phyloP scores from a whole-genome alignment of 2,797 vertebrate genomes.

The Malurus splendens region DNA sequence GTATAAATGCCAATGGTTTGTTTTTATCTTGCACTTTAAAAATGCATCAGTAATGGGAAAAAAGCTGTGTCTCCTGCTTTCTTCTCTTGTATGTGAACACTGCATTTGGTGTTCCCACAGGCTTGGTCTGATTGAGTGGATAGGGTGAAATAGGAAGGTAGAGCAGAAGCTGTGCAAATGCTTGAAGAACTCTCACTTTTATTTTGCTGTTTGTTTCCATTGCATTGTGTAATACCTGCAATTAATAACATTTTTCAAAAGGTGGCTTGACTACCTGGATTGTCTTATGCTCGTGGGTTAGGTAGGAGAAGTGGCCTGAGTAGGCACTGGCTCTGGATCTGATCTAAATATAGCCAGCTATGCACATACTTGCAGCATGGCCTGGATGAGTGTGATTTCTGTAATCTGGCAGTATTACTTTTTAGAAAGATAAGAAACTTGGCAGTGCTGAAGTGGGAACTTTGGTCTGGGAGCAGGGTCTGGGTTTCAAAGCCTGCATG shows the following conservation, averaged over 20 bases:
- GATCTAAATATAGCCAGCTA: background rate
- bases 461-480: background rate
- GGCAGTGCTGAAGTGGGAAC: background rate
- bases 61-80: background rate
- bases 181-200: background rate
- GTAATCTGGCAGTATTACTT: background rate
- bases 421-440: background rate
- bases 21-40: background rate
- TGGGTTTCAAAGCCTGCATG: background rate
- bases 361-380: background rate
- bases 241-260: background rate
- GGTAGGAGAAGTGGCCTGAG: background rate
- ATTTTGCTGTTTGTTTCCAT: background rate
- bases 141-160: background rate
- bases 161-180: background rate
- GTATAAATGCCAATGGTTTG: background rate
- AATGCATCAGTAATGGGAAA: background rate
- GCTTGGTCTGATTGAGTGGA: background rate
- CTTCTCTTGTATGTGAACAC: background rate
- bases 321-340: background rate
- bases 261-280: background rate
- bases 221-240: background rate
- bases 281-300: background rate
- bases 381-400: background rate
- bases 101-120: background rate